Evolutionary conservation across 2,888 invertebrate species (phyloP).

Genomic region (Diarsia rubi): DNA sequence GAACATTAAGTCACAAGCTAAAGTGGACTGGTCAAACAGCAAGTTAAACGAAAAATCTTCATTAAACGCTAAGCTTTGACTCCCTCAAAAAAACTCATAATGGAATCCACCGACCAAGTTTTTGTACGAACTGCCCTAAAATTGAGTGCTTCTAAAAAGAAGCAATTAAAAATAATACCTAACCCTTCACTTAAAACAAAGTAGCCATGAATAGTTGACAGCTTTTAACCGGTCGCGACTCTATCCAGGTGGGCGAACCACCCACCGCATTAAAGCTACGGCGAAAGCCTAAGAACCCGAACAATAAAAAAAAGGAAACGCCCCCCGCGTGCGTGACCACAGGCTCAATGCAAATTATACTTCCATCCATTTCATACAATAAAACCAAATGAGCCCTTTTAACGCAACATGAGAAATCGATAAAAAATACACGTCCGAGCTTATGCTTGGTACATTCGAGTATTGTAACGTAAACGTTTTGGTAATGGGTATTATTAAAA

Average conservation of each 20-base stretch:
- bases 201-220: conserved; percentile 62
- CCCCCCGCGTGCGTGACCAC: conserved; percentile 87
- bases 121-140: conserved; percentile 43
- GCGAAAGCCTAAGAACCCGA: conserved; percentile 81
- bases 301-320: conserved; percentile 86
- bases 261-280: conserved; percentile 81
- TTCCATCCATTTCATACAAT: conserved; percentile 89
- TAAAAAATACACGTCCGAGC: conserved; percentile 80
- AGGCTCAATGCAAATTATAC: conserved; percentile 89
- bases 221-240: conserved; percentile 67
- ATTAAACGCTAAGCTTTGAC: conserved; percentile 37
- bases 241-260: conserved; percentile 70
- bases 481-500: conserved; percentile 64
- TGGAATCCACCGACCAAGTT: conserved; percentile 35
- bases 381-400: conserved; percentile 90
- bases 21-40: conserved; percentile 11
- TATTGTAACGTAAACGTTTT: conserved; percentile 62
- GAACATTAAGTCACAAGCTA: not conserved
- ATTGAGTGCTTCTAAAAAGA: conserved; percentile 58
- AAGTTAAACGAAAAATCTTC: conserved; percentile 23
- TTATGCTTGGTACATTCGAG: conserved; percentile 57
- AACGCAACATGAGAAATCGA: conserved; percentile 89
- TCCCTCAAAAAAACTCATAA: conserved; percentile 26
- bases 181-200: conserved; percentile 61
- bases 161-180: conserved; percentile 64